Evolutionary conservation across 2,113 vertebrate species (phyloP).

Genomic region (Agelaius phoeniceus): DNA sequence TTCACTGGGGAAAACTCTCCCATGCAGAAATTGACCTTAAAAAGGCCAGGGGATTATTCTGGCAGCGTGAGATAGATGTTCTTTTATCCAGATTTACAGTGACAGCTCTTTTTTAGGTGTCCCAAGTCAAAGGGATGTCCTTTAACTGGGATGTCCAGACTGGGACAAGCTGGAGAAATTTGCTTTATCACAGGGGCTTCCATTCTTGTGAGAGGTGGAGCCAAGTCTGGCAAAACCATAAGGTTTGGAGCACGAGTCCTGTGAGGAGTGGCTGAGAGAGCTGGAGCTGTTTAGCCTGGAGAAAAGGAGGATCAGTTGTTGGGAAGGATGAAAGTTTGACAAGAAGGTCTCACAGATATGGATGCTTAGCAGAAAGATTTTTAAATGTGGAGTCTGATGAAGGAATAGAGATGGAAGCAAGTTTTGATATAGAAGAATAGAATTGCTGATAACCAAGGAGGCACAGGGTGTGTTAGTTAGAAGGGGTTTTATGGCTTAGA

Average conservation of each 20-base stretch:
- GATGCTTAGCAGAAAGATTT: no score
- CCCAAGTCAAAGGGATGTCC: background rate
- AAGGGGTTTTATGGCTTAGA: no score
- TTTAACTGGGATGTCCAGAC: background rate
- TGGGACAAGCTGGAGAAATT: background rate
- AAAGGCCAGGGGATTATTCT: background rate
- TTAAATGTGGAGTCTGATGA: no score
- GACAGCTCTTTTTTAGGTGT: background rate
- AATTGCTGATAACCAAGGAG: no score
- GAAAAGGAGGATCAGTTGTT: background rate
- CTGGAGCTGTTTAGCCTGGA: background rate
- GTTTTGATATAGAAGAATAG: no score
- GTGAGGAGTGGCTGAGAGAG: background rate
- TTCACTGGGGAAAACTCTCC: background rate
- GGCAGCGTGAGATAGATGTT: background rate
- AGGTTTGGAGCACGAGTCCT: background rate
- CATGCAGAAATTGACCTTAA: background rate
- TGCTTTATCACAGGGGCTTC: fast-evolving
- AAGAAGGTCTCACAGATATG: no score
- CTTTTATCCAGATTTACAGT: background rate
- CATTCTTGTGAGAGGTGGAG: background rate
- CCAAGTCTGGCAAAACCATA: background rate
- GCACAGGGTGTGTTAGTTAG: no score
- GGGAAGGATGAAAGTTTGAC: no score
- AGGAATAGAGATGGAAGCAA: no score